phyloP scores from a whole-genome alignment of 2,797 vertebrate genomes.

The Falco novaeseelandiae region DNA sequence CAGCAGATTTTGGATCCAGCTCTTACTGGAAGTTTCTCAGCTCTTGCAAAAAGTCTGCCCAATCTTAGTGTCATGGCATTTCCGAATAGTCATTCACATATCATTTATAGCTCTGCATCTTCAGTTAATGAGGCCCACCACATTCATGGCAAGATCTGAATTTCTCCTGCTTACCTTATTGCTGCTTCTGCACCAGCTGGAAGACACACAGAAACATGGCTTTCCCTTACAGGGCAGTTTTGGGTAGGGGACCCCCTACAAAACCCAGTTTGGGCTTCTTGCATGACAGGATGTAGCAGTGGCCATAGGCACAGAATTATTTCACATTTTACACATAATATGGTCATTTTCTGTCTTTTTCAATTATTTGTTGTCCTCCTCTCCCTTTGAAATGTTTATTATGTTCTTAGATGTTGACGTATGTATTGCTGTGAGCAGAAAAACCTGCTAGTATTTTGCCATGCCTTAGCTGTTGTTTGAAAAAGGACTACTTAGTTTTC shows the following conservation, averaged over 20 bases:
- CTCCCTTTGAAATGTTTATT: background rate
- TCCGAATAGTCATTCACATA: background rate
- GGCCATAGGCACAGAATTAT: background rate
- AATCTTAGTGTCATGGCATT: background rate
- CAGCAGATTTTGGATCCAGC: background rate
- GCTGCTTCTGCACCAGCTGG: background rate
- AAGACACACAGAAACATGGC: background rate
- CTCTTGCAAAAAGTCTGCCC: background rate
- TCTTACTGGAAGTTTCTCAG: background rate
- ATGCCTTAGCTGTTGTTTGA: background rate
- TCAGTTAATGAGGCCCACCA: background rate
- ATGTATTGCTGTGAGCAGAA: background rate
- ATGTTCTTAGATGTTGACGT: background rate
- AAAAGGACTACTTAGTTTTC: background rate
- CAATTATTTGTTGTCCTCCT: background rate
- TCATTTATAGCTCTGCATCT: background rate
- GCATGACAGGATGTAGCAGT: background rate
- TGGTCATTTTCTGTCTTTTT: background rate
- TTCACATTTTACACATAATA: background rate
- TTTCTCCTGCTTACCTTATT: background rate
- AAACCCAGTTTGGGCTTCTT: background rate
- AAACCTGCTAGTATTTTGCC: background rate
- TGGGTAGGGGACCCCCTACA: background rate
- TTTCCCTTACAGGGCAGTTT: background rate
- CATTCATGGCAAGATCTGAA: background rate